Evolutionary conservation across 2,113 vertebrate genomes (phyloP).

Genomic region (Spizaetus ornatus): DNA sequence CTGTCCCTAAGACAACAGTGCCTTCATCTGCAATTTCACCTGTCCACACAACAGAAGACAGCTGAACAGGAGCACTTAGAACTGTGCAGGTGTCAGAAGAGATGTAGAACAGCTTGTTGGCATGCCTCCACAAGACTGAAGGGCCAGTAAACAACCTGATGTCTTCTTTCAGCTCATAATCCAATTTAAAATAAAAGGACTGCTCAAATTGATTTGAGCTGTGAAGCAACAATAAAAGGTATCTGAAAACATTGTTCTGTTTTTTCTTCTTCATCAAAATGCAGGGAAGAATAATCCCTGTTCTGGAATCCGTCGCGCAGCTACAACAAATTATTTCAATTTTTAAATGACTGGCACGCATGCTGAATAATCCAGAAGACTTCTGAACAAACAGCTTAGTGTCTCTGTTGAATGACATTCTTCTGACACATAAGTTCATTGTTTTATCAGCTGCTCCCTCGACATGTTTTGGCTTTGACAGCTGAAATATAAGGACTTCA

Average conservation of each 20-base stretch:
- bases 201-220: conserved; percentile 70
- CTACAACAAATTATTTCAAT: conserved; percentile 74
- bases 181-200: conserved; percentile 75
- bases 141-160: conserved; percentile 82
- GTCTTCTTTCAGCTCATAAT: conserved; percentile 73
- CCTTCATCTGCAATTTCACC: conserved; percentile 75
- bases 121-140: conserved; percentile 81
- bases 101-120: conserved; percentile 69
- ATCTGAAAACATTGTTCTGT: conserved; percentile 53
- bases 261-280: conserved; percentile 72
- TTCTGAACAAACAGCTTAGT: conserved; percentile 72
- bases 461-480: conserved; percentile 34
- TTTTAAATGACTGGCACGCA: conserved; percentile 34
- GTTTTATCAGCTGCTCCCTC: conserved; percentile 1
- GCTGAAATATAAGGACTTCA: conserved; percentile 78
- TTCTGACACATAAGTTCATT: conserved; percentile 65
- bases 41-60: conserved; percentile 76
- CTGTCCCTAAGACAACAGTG: conserved; percentile 75
- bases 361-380: conserved; percentile 57
- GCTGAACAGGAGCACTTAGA: conserved; percentile 67
- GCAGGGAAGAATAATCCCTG: conserved; percentile 74
- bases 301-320: conserved; percentile 71
- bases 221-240: conserved; percentile 78
- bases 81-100: conserved; percentile 68
- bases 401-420: conserved; percentile 72